A percentile compares a stretch with the other conserved stretches of the same genome.
Evolutionary conservation across 2,888 invertebrate genomes (phyloP).

Genomic region (Syritta pipiens): DNA sequence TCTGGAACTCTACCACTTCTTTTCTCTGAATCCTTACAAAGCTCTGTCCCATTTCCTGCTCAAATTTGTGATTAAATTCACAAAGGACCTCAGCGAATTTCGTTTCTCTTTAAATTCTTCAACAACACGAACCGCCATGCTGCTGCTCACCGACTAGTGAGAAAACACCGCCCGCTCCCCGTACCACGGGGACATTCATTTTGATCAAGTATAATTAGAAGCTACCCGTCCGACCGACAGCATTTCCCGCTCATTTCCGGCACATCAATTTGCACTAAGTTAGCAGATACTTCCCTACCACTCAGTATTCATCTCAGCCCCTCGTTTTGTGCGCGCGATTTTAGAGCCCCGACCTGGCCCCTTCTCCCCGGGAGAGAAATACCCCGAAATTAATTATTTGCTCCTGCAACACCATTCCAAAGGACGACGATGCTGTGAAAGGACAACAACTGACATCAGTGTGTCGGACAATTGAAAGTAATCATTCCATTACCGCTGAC

Average conservation of each 20-base stretch:
- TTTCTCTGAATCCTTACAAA: too few species aligned
- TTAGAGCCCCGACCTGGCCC: not conserved
- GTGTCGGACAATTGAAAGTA: conserved; percentile 37
- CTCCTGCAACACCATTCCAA: not conserved
- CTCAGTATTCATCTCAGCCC: conserved; percentile 5
- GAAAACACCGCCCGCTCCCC: not conserved
- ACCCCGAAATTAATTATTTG: conserved; percentile 35
- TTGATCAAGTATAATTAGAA: conserved; percentile 26
- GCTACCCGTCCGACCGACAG: conserved; percentile 23
- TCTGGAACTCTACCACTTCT: too few species aligned
- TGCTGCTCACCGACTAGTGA: too few species aligned
- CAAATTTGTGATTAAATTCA: too few species aligned
- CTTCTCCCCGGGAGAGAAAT: conserved; percentile 2
- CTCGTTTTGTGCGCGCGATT: not conserved
- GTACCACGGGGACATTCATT: conserved; percentile 29
- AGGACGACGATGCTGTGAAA: not conserved
- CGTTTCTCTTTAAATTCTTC: not conserved
- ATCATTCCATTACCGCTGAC: too few species aligned
- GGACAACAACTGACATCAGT: conserved; percentile 1
- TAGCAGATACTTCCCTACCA: conserved; percentile 40
- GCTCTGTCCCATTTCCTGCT: too few species aligned
- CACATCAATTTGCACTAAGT: conserved; percentile 58
- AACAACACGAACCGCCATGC: too few species aligned
- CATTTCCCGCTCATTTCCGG: conserved; percentile 42
- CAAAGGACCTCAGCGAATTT: too few species aligned